These are phyloP conservation scores for Zeugodacus cucurbitae DNA, from an alignment of 1,140 invertebrate species.

Conservation along the genomic window DNA sequence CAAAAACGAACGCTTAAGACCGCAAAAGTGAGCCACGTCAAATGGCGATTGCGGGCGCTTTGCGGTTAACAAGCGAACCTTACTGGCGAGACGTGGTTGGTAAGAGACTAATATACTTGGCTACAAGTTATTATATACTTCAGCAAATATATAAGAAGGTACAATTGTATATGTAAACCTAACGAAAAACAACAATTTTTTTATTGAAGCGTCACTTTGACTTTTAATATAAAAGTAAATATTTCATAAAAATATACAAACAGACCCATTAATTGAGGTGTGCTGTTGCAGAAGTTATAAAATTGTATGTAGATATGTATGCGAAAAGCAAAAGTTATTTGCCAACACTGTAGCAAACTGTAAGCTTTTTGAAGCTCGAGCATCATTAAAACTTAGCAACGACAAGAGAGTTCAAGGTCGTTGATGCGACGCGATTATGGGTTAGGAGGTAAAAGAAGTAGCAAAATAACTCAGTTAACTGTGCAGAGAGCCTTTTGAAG, in stretches of 20 bases:
- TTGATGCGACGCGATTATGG: slow-evolving; percentile 4
- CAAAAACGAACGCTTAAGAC: neutral
- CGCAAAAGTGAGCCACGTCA: neutral
- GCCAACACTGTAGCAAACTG: neutral
- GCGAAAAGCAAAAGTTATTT: slow-evolving; percentile 8
- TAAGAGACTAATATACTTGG: neutral
- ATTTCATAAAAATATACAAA: neutral
- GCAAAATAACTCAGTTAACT: neutral
- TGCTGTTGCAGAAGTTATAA: neutral
- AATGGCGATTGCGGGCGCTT: slow-evolving; percentile 19
- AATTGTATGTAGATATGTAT: neutral
- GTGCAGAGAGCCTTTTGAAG: no score
- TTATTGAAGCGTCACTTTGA: neutral
- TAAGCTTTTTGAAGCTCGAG: neutral
- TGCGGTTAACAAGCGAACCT: slow-evolving; percentile 17
- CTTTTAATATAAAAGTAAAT: neutral
- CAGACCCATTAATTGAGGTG: neutral
- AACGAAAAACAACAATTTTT: neutral
- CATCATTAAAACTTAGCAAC: neutral
- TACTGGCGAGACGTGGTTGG: neutral
- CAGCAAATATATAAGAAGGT: neutral
- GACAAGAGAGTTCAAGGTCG: slow-evolving; percentile 3
- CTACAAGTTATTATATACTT: neutral
- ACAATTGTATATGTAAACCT: neutral
- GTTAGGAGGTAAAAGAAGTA: neutral